Base-by-base conservation (phyloP, 2,888 invertebrate species). In the Polymixis lichenea region DNA sequence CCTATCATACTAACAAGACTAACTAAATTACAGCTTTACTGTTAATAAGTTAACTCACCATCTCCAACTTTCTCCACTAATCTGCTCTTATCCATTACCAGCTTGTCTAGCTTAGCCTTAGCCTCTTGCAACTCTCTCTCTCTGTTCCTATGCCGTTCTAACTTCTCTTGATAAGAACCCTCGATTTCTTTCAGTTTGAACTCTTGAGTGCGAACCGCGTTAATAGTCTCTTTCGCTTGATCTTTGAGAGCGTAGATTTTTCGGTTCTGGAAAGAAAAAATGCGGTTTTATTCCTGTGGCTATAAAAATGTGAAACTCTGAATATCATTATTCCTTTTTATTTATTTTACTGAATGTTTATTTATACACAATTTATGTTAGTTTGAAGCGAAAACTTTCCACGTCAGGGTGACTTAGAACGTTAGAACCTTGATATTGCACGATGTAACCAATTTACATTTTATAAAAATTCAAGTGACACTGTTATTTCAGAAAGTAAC, bases 71-170 rank as follows among this genome's bases (percentile, higher is more conserved):
- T 95, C 74, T 95, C 93, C 56, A 95, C 88, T 38, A 97, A 85
- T 49, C 92, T 91, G 19, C 87, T 89, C 76, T 97, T 94, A 84
- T 97, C 97, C 43, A 95, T 95, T 25, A 93, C 91, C 80, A 97
- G 90, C 87, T 97, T 97, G 67, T 96, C 95, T 80, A 97, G 92
- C 78, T 97, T 97, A 19, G 94, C 94, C 70, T 93, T 93, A 9
- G 96, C 94, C 68, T 94, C 92, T 0, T 92, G 89, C 73, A 97
- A 92, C 82, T 97, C 97, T 38, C 94, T 90, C 80, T 97, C 96
- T 78, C 96, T 94, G 71, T 96, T 95, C 76, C 94, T 91, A 77
- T 97, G 95, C 51, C 94, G 89, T 46, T 97, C 95, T 25, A 97
- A 87, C 88, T 96, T 97, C 60, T 95, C 93, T 60, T 94, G 92